Conservation (phyloP, 2,113 vertebrate genomes). For the Pachycephala philippinensis region DNA sequence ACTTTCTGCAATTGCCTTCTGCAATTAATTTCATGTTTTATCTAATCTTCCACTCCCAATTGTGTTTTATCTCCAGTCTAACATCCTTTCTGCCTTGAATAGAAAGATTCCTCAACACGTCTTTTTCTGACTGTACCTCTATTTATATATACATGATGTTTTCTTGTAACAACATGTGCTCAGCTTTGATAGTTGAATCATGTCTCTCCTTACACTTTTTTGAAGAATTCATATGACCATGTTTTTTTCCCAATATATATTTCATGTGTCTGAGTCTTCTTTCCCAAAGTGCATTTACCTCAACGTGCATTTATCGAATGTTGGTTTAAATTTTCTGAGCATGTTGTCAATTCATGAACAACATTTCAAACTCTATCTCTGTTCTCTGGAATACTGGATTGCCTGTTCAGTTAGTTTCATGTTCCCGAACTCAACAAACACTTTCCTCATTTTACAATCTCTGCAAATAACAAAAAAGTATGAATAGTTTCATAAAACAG, state of each 20-base stretch:
- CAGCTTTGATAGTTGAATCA: background rate
- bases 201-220: background rate
- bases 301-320: background rate
- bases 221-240: background rate
- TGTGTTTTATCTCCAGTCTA: background rate
- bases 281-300: background rate
- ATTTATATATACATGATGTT: background rate
- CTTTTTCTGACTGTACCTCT: background rate
- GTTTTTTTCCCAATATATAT: background rate
- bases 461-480: background rate
- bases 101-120: fast-evolving
- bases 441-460: background rate
- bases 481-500: background rate
- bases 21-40: background rate
- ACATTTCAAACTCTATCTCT: background rate
- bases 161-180: background rate
- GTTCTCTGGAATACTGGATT: background rate
- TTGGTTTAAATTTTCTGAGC: background rate
- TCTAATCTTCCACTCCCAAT: background rate
- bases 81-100: background rate
- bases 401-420: background rate
- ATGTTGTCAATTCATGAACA: background rate
- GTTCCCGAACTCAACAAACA: background rate
- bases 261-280: background rate
- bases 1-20: background rate